A percentile compares a stretch with the other conserved stretches of the same genome.
Conservation (phyloP, 2,113 vertebrate genomes). For the Sinosuthora webbiana region DNA sequence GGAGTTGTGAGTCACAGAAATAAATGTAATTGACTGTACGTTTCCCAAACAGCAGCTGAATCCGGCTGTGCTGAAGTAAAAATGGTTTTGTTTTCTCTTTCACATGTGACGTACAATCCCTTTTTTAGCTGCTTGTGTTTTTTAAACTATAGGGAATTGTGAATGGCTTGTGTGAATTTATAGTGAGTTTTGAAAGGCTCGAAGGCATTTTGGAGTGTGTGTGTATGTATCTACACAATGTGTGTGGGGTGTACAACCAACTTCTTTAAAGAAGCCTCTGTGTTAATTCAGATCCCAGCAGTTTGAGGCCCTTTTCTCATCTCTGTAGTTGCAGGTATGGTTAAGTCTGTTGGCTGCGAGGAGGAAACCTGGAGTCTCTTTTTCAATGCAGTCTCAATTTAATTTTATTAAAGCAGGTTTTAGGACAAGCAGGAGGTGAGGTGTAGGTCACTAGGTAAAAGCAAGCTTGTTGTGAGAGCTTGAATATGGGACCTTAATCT, state of each 20-base stretch:
- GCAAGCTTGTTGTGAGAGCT: fast-evolving
- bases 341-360: background rate
- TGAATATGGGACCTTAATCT: fast-evolving
- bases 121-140: background rate
- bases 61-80: background rate
- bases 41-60: background rate
- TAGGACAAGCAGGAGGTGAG: background rate
- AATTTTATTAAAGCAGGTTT: background rate
- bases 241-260: fast-evolving
- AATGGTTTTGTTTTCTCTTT: background rate
- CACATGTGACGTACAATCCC: background rate
- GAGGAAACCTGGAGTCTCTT: background rate
- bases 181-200: background rate
- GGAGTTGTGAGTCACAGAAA: background rate
- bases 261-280: background rate
- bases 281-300: background rate
- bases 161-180: background rate
- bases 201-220: background rate
- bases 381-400: background rate
- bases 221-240: background rate
- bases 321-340: background rate
- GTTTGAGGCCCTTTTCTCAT: background rate
- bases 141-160: background rate
- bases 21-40: fast-evolving
- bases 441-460: background rate